Evolutionary conservation across 2,888 invertebrate species (phyloP).

Genomic region (Athripsodes cinereus): DNA sequence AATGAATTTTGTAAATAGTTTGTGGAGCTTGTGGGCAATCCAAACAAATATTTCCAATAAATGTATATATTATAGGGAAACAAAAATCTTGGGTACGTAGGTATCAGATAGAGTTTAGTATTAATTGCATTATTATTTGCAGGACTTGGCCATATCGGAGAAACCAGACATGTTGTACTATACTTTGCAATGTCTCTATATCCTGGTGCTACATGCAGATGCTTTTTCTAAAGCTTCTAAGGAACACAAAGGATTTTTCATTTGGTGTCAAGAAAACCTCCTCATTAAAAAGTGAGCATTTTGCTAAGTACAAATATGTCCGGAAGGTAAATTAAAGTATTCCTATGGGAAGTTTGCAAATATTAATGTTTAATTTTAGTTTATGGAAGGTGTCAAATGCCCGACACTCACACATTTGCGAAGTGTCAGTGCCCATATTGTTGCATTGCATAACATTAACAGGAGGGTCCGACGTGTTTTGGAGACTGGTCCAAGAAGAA

Average conservation of each 20-base stretch:
- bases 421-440: conserved; percentile 85
- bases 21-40: no score
- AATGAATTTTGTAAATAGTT: no score
- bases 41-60: no score
- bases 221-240: conserved; percentile 80
- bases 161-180: conserved; percentile 93
- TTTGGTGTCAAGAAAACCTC: conserved; percentile 94
- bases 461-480: conserved; percentile 91
- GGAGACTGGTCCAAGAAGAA: conserved; percentile 90
- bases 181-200: conserved; percentile 84
- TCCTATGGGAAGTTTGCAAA: background rate
- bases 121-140: conserved; percentile 6
- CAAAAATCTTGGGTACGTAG: no score
- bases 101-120: no score
- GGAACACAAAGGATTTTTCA: conserved; percentile 87
- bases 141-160: conserved; percentile 74
- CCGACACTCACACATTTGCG: conserved; percentile 89
- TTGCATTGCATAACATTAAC: conserved; percentile 93
- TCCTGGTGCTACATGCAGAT: conserved; percentile 88
- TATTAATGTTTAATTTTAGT: conserved; percentile 44
- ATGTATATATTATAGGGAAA: no score
- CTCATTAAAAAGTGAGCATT: conserved; percentile 78
- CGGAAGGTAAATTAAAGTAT: background rate
- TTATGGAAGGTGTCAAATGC: conserved; percentile 91
- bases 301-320: background rate